Evolutionary conservation across 2,113 vertebrate species (phyloP).

Genomic region (Triplophysa tibetana): DNA sequence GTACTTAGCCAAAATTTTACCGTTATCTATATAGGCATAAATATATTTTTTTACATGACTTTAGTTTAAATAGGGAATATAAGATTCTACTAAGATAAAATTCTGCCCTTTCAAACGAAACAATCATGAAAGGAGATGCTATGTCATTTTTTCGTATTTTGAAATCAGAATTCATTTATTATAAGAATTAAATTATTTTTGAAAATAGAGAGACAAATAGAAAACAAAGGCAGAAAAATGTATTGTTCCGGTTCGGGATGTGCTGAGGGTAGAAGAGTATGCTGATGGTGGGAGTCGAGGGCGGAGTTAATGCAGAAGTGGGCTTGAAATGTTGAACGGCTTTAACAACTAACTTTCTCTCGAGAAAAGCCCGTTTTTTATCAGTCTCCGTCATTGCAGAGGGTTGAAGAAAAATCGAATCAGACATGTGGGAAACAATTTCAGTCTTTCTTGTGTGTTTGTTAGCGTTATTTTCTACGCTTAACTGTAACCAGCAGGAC

Average conservation of each 20-base stretch:
- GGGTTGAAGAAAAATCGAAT: not conserved
- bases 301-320: slow-evolving; percentile 10
- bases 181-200: too few species aligned
- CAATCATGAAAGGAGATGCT: too few species aligned
- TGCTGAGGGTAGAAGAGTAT: not conserved
- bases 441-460: slow-evolving; percentile 38
- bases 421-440: slow-evolving; percentile 7
- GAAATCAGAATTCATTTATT: too few species aligned
- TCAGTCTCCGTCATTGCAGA: not conserved
- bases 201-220: too few species aligned
- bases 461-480: slow-evolving; percentile 13
- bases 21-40: too few species aligned
- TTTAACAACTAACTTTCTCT: slow-evolving; percentile 44
- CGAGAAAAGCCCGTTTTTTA: slow-evolving; percentile 11
- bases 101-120: too few species aligned
- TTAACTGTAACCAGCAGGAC: slow-evolving; percentile 50
- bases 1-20: too few species aligned
- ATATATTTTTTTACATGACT: too few species aligned
- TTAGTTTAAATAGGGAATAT: too few species aligned
- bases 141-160: too few species aligned
- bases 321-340: slow-evolving; percentile 20
- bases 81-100: too few species aligned
- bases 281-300: not conserved
- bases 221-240: too few species aligned
- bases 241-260: not conserved